Evolutionary conservation across 2,113 vertebrate genomes (phyloP).

Genomic region (Callospermophilus lateralis): DNA sequence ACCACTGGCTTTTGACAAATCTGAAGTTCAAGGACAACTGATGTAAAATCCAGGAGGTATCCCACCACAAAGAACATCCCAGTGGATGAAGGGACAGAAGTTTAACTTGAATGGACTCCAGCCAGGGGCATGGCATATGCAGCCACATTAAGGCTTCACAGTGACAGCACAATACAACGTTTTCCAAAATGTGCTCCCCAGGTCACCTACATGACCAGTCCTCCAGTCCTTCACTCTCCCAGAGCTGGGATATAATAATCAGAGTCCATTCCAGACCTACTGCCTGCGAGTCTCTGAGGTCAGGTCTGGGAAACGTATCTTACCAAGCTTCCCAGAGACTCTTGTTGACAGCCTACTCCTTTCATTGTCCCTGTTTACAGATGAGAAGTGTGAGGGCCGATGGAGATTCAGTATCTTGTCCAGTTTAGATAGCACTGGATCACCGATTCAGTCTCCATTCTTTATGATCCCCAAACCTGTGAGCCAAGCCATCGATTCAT

Average conservation of each 20-base stretch:
- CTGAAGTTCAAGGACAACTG: background rate
- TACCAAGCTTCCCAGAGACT: background rate
- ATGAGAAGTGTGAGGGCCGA: background rate
- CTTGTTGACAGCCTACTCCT: background rate
- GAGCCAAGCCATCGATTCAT: background rate
- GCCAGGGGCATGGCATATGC: background rate
- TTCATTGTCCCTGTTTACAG: background rate
- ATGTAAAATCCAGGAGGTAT: background rate
- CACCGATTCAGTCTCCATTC: background rate
- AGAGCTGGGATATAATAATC: background rate
- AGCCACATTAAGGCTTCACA: background rate
- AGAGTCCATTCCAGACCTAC: background rate
- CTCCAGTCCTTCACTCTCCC: background rate
- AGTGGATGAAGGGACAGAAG: background rate
- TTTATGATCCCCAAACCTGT: background rate
- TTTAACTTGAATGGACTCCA: background rate
- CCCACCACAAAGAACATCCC: background rate
- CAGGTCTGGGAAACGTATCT: background rate
- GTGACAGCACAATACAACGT: rapidly evolving
- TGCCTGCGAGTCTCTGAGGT: background rate
- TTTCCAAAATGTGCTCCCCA: background rate
- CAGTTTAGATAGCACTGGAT: background rate
- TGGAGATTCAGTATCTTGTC: background rate
- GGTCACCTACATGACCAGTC: background rate
- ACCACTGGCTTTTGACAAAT: background rate